Conservation (phyloP, 2,888 invertebrate genomes). For the Zaprionus lineosus region DNA sequence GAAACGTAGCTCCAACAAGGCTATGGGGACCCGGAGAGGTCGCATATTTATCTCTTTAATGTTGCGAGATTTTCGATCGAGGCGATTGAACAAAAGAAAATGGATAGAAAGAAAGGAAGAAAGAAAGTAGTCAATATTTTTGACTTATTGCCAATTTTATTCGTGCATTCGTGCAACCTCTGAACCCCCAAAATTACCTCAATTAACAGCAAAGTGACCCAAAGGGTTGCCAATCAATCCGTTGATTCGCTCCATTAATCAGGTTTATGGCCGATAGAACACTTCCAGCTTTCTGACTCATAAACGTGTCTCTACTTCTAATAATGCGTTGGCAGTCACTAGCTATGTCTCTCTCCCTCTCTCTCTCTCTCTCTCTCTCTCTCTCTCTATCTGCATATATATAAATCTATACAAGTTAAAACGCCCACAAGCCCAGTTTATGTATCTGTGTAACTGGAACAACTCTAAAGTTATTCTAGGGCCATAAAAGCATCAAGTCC, state of each 20-base stretch:
- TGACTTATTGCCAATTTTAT: neutral
- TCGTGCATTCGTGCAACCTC: constrained; percentile 11
- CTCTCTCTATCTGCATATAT: neutral
- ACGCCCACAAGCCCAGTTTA: too few species aligned
- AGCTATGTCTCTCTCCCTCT: constrained; percentile 3
- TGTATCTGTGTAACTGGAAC: constrained; percentile 65
- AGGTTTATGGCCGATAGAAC: constrained; percentile 12
- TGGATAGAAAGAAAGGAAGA: constrained; percentile 13
- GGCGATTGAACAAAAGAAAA: too few species aligned
- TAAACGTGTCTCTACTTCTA: constrained; percentile 17
- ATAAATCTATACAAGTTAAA: constrained; percentile 10
- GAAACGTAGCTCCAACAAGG: neutral
- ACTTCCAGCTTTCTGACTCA: constrained; percentile 38
- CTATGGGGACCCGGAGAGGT: constrained; percentile 14
- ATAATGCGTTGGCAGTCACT: constrained; percentile 41
- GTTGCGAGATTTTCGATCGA: constrained; percentile 1
- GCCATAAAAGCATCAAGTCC: constrained; percentile 48
- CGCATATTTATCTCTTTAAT: constrained; percentile 22
- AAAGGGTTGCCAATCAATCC: constrained; percentile 35
- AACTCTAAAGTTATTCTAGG: constrained; percentile 57
- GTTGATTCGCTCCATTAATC: constrained; percentile 18
- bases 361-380: constrained; percentile 24
- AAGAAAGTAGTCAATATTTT: constrained; percentile 58
- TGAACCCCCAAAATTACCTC: constrained; percentile 44
- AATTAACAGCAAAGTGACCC: constrained; percentile 37